These are phyloP conservation scores for Drosophila micromelanica DNA, from an alignment of 1,140 invertebrate species.

Conservation along the genomic window DNA sequence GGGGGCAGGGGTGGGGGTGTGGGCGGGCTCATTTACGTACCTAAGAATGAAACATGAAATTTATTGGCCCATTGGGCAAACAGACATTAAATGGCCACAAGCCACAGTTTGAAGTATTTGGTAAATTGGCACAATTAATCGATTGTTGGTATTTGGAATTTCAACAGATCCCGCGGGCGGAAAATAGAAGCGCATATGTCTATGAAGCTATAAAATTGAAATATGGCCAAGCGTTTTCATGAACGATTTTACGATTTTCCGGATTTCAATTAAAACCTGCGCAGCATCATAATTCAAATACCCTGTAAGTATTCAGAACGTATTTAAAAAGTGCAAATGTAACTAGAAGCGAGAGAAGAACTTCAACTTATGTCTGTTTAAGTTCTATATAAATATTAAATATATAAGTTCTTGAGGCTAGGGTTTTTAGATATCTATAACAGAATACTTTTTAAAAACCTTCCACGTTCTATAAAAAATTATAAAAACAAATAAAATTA, in stretches of 20 bases:
- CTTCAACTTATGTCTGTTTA: too few relatives aligned
- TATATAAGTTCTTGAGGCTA: too few relatives aligned
- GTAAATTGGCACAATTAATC: conserved; percentile 61
- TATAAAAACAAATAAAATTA: too few relatives aligned
- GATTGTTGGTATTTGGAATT: conserved; percentile 28
- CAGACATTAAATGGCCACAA: conserved; percentile 27
- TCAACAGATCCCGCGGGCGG: conserved; percentile 2
- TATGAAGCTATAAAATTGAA: conserved; percentile 61
- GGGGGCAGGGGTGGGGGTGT: too few relatives aligned
- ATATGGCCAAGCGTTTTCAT: conserved; percentile 44
- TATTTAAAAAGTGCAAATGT: too few relatives aligned
- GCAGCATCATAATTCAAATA: neutral
- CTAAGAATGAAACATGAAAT: conserved; percentile 29
- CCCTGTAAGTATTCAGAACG: too few relatives aligned
- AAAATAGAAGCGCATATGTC: conserved; percentile 7
- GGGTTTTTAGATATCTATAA: too few relatives aligned
- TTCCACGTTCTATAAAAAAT: too few relatives aligned
- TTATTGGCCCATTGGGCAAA: conserved; percentile 42
- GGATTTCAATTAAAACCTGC: conserved; percentile 7
- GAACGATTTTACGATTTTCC: conserved; percentile 37
- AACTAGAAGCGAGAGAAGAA: too few relatives aligned
- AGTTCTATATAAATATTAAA: too few relatives aligned
- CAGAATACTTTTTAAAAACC: too few relatives aligned
- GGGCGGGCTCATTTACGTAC: conserved; percentile 14
- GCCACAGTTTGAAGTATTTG: conserved; percentile 7